Evolutionary conservation across 1,140 invertebrate species (phyloP), one percentile per base, ranked within the genome.

Genomic region (Olivierus martensii): DNA sequence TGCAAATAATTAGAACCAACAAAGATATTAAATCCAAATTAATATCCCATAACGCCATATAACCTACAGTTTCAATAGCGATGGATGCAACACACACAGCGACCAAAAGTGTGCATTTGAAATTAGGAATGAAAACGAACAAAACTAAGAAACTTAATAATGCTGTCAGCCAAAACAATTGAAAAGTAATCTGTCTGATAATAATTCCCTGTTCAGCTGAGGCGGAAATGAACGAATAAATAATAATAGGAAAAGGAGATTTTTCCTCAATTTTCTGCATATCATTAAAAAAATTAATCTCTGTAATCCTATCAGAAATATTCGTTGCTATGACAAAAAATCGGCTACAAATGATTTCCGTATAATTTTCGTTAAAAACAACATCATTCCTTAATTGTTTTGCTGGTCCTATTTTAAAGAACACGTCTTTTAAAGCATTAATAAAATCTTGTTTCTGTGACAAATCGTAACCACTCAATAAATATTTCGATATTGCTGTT

Each of bases 1-100:
- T 93, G 63, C 90, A 94, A 89, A 98, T 95, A 46, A 98, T 95
- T 3, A 97, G 74, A 63, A 96, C 95, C 37, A 97, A 95, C 91
- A 96, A 97, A 0, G 91, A 95, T 61, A 97, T 93, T 6, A 90
- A 90, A 67, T 95, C 92, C 35, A 97, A 72, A 64, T 89, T 92
- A 0, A 96, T 87, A 58, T 82, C 80, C 90, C 92, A 96, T 2
- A 93, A 71, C 0, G 88, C 81, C 86, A 98, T 93, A 70, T 94
- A 95, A 1, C 92, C 92, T 3, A 92, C 83, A 0, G 97, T 89
- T n/a, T 92, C 92, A 6, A 85, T 69, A 67, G 95, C 89, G 53
- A 97, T 95, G 2, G 88, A 94, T 17, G 94, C 78, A 38, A 97
- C 93, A 55, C 88, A 90, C 54, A 94, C 83, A 2, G 88, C 89